phyloP scores from a whole-genome alignment of 2,888 invertebrate genomes.

The Melipona bicolor region DNA sequence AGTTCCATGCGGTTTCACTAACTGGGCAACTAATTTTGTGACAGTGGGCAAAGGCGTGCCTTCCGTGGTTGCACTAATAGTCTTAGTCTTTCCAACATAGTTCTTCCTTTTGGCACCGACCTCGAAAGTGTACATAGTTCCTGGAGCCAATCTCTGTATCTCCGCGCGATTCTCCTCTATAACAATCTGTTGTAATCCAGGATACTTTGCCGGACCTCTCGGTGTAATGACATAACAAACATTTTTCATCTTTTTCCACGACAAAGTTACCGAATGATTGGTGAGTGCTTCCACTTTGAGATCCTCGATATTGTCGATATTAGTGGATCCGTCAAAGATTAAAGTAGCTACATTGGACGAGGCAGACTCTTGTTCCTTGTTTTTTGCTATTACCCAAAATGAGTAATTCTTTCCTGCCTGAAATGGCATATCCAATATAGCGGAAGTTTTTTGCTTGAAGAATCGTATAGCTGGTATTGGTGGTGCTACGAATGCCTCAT shows the following conservation, averaged over 20 bases:
- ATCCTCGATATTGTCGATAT: slow-evolving; percentile 87
- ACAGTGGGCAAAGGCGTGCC: slow-evolving; percentile 86
- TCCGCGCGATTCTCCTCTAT: slow-evolving; percentile 82
- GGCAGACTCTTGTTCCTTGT: slow-evolving; percentile 87
- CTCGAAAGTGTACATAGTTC: slow-evolving; percentile 86
- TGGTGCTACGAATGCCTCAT: slow-evolving; percentile 88
- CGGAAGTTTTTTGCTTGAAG: slow-evolving; percentile 83
- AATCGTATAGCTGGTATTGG: slow-evolving; percentile 86
- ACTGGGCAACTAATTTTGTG: slow-evolving; percentile 84
- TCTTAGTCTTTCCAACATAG: slow-evolving; percentile 86
- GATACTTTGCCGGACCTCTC: slow-evolving; percentile 86
- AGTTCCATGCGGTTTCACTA: slow-evolving; percentile 86
- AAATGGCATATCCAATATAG: slow-evolving; percentile 86
- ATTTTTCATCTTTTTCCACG: slow-evolving; percentile 87
- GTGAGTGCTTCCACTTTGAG: slow-evolving; percentile 85
- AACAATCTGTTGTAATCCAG: slow-evolving; percentile 84
- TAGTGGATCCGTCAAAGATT: slow-evolving; percentile 88
- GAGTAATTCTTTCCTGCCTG: slow-evolving; percentile 87
- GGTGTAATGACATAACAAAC: slow-evolving; percentile 87
- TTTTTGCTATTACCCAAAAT: slow-evolving; percentile 91
- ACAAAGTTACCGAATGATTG: slow-evolving; percentile 85
- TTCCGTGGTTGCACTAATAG: slow-evolving; percentile 84
- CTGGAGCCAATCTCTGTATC: slow-evolving; percentile 83
- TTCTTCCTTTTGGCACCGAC: slow-evolving; percentile 87
- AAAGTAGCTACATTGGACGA: slow-evolving; percentile 87